These are phyloP conservation scores for Anoncus sp. DNA, from an alignment of 2,888 invertebrate genomes.

Conservation along the genomic window DNA sequence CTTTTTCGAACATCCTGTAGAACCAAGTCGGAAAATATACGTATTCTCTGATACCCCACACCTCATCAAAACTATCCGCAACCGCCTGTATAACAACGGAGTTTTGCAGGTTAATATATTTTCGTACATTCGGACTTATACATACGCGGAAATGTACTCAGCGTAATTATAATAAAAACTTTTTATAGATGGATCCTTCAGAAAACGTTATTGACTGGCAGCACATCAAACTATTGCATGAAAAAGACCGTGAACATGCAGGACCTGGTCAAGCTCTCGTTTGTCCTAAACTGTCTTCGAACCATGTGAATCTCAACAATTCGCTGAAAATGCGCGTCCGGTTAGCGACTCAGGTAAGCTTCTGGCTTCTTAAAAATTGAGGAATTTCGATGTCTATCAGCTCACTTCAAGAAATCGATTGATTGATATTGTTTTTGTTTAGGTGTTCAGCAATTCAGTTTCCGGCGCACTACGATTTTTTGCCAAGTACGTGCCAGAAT, in stretches of 20 bases:
- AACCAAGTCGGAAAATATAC: conserved; percentile 11
- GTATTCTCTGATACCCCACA: conserved; percentile 43
- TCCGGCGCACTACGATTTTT: conserved; percentile 50
- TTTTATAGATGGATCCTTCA: conserved; percentile 34
- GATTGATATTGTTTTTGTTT: conserved; percentile 11
- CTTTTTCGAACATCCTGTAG: conserved; percentile 34
- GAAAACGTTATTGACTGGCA: conserved; percentile 45
- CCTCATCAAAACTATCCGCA: conserved; percentile 29
- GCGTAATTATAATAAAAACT: conserved; percentile 2
- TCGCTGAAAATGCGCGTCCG: conserved; percentile 56
- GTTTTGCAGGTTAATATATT: conserved; percentile 24
- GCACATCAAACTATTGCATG: conserved; percentile 35
- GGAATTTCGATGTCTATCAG: neutral
- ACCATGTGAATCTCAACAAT: conserved; percentile 36
- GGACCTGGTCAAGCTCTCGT: conserved; percentile 32
- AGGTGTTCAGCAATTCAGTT: conserved; percentile 63
- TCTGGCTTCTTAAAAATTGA: conserved; percentile 11
- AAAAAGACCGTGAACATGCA: conserved; percentile 17
- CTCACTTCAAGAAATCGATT: conserved; percentile 1
- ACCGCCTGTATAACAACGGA: conserved; percentile 39
- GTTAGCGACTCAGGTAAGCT: conserved; percentile 53
- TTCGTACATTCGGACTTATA: conserved; percentile 2
- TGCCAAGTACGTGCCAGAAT: conserved; percentile 25
- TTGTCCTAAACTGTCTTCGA: conserved; percentile 40
- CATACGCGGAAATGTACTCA: neutral